phyloP scores from a whole-genome alignment of 2,113 vertebrate species.

The Puffinus mauretanicus region DNA sequence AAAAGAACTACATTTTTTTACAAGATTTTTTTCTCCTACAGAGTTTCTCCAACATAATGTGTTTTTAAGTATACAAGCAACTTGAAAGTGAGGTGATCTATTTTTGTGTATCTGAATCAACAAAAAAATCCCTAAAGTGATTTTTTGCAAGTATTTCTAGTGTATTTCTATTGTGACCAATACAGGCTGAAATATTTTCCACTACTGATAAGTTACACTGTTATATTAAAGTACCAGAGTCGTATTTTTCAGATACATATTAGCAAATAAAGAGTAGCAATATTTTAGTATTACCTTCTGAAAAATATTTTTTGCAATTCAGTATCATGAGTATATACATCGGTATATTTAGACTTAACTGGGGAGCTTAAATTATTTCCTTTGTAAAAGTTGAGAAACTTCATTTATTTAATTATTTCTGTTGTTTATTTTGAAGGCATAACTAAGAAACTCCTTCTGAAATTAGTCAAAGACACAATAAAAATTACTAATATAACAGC shows the following conservation, averaged over 20 bases:
- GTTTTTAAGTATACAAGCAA: not conserved
- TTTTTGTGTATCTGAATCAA: not conserved
- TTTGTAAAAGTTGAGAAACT: not conserved
- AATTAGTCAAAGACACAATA: not conserved
- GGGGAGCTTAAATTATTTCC: not conserved
- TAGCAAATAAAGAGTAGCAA: not conserved
- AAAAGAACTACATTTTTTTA: not conserved
- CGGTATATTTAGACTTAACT: not conserved
- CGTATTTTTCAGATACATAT: not conserved
- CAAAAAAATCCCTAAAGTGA: not conserved
- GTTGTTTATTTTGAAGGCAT: not conserved
- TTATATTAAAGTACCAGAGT: not conserved
- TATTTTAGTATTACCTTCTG: not conserved
- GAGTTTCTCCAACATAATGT: not conserved
- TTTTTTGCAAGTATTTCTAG: not conserved
- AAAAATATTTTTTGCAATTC: not conserved
- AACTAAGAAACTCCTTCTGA: not conserved
- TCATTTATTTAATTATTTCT: not conserved
- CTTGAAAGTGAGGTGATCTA: not conserved
- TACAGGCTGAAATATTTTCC: not conserved
- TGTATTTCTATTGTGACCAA: not conserved
- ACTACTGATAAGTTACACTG: not conserved
- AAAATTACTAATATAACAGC: not conserved
- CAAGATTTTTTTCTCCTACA: not conserved
- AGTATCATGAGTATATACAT: not conserved